Evolutionary conservation across 2,113 vertebrate species (phyloP).

Genomic region (Ceyx cyanopectus): DNA sequence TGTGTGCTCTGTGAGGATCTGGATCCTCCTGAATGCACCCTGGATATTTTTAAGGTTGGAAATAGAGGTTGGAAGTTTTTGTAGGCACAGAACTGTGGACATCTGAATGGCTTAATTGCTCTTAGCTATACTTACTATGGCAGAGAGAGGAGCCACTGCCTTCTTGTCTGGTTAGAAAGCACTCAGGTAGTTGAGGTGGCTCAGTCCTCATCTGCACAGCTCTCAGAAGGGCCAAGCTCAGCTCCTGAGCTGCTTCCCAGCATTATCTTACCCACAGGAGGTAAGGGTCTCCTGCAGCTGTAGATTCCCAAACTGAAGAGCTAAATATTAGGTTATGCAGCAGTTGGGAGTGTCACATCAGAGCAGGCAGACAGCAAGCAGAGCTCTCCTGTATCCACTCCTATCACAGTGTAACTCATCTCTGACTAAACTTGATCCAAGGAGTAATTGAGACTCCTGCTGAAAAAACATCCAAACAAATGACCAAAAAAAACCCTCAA

Average conservation of each 20-base stretch:
- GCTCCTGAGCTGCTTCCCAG: not conserved
- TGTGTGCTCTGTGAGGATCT: not conserved
- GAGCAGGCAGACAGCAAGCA: not conserved
- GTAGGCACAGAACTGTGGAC: not conserved
- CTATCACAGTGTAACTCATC: not conserved
- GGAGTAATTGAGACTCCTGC: not conserved
- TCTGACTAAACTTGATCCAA: not conserved
- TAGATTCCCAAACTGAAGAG: not conserved
- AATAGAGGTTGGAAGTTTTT: not conserved
- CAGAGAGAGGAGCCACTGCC: not conserved
- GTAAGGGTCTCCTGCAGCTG: not conserved
- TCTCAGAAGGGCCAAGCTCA: not conserved
- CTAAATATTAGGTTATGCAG: not conserved
- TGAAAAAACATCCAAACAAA: not conserved
- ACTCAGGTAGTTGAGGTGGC: not conserved
- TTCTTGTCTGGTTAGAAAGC: not conserved
- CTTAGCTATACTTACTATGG: not conserved
- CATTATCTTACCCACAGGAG: fast-evolving
- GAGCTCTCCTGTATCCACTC: not conserved
- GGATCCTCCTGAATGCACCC: not conserved
- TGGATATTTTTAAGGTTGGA: not conserved
- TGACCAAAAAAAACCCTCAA: not conserved
- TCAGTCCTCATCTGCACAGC: not conserved
- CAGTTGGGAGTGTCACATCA: not conserved
- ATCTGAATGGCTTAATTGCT: not conserved